Evolutionary conservation across 2,113 vertebrate species (phyloP).

Genomic region (Notarius quadriscutis): DNA sequence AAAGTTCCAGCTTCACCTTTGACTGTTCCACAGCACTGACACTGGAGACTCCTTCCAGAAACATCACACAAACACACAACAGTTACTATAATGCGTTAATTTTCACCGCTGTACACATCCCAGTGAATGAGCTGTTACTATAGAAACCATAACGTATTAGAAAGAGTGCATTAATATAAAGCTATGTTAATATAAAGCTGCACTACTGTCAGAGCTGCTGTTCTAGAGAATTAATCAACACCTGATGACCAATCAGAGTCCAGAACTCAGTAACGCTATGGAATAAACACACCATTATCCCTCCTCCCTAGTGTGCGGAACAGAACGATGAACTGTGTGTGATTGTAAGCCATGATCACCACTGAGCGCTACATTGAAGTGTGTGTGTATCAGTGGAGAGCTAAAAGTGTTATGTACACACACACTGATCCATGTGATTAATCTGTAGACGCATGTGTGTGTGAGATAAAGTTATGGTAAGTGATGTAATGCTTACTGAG

Average conservation of each 20-base stretch:
- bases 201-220: background rate
- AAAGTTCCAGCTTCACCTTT: too few species aligned
- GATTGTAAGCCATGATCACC: too few species aligned
- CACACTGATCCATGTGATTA: too few species aligned
- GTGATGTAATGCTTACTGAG: conserved; percentile 76
- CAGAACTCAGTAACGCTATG: background rate
- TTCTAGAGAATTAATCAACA: background rate
- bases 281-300: background rate
- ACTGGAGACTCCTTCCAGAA: too few species aligned
- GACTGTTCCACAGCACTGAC: too few species aligned
- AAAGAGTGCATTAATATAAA: background rate
- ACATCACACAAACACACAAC: too few species aligned
- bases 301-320: background rate
- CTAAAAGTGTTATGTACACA: too few species aligned
- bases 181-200: background rate
- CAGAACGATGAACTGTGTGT: too few species aligned
- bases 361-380: too few species aligned
- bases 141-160: background rate
- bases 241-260: background rate
- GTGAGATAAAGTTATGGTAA: conserved; percentile 68
- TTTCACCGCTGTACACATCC: too few species aligned
- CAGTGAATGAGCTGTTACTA: background rate
- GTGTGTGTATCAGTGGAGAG: too few species aligned
- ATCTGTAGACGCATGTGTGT: background rate
- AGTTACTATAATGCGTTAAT: too few species aligned